Evolutionary conservation across 2,113 vertebrate species (phyloP).

Genomic region (Noturus placidus): DNA sequence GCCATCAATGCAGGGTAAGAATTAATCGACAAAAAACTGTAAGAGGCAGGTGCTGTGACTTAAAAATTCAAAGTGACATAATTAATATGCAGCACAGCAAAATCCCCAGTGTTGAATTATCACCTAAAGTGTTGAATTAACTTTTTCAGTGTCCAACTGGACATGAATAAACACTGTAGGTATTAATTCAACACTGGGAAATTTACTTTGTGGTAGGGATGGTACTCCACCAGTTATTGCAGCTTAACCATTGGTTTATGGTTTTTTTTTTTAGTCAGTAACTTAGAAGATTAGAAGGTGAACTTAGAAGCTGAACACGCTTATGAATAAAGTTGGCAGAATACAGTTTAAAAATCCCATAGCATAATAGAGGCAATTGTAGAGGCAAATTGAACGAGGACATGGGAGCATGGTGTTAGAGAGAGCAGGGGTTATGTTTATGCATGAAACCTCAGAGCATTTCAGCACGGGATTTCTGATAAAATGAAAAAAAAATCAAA

Average conservation of each 20-base stretch:
- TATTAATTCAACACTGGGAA: too few species aligned
- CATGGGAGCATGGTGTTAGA: not conserved
- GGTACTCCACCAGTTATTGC: not conserved
- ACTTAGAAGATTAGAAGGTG: not conserved
- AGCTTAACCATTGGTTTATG: not conserved
- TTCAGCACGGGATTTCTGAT: not conserved
- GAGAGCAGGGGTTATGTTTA: not conserved
- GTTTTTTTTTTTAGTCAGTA: not conserved
- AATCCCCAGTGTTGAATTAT: too few species aligned
- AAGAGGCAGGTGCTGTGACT: not conserved
- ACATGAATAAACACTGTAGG: too few species aligned
- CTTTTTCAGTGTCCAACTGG: too few species aligned
- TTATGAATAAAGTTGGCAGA: not conserved
- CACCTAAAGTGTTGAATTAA: too few species aligned
- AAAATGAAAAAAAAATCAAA: not conserved
- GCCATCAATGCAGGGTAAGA: slow-evolving; percentile 84
- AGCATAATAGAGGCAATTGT: not conserved
- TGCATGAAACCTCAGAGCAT: not conserved
- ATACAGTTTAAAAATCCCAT: not conserved
- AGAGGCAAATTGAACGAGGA: not conserved
- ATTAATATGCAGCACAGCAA: not conserved
- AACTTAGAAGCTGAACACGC: not conserved
- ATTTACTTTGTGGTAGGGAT: not conserved
- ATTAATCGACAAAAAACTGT: not conserved
- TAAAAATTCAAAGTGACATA: not conserved